These are phyloP conservation scores for Acrobasis consociella DNA, from an alignment of 2,888 invertebrate genomes.

Conservation along the genomic window DNA sequence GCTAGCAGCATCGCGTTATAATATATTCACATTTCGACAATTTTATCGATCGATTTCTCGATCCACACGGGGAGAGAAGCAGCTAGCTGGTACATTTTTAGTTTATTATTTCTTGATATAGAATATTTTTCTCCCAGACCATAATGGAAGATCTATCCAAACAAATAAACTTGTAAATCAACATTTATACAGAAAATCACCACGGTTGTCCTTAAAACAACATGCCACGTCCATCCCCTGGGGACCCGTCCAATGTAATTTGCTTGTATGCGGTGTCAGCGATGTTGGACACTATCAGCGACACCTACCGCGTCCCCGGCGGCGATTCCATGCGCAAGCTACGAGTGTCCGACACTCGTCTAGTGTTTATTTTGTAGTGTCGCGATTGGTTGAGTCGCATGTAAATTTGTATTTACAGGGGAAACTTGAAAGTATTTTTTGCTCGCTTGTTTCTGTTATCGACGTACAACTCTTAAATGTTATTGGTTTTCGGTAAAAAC, in stretches of 20 bases:
- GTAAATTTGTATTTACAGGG: conserved; percentile 18
- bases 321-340: conserved; percentile 31
- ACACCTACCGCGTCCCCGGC: conserved; percentile 35
- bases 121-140: too few relatives aligned
- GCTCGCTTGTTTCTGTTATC: conserved; percentile 4
- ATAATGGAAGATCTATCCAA: too few relatives aligned
- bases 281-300: conserved; percentile 51
- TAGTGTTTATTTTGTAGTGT: conserved; percentile 19
- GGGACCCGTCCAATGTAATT: conserved; percentile 39
- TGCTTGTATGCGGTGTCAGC: conserved; percentile 42
- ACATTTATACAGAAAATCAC: conserved; percentile 13
- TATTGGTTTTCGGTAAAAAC: too few relatives aligned
- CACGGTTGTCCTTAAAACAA: conserved; percentile 2
- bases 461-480: conserved; percentile 1
- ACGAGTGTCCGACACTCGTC: conserved; percentile 16
- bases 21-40: too few relatives aligned
- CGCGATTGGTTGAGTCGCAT: conserved; percentile 16
- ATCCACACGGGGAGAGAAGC: too few relatives aligned
- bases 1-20: too few relatives aligned
- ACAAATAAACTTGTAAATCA: too few relatives aligned
- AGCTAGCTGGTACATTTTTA: too few relatives aligned
- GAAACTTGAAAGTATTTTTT: conserved; percentile 9
- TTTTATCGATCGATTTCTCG: too few relatives aligned
- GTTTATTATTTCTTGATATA: too few relatives aligned
- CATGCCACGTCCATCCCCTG: conserved; percentile 6